These are phyloP conservation scores for Philotrypesis tridentata DNA, from an alignment of 1,140 invertebrate genomes.

Conservation along the genomic window DNA sequence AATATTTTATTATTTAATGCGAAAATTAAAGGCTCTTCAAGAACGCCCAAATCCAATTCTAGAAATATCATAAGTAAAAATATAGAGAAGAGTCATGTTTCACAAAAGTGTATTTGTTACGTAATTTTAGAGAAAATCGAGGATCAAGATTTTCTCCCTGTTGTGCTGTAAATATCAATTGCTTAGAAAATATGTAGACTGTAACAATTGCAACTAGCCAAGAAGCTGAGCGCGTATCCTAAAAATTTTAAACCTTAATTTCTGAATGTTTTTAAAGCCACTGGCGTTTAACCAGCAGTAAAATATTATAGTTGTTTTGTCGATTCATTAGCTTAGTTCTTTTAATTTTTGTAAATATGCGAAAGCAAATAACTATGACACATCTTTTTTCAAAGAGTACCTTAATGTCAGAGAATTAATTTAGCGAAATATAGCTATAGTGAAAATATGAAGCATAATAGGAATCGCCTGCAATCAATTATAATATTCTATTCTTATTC, in stretches of 20 bases:
- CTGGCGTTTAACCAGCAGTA: not conserved
- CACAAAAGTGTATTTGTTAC: conserved; percentile 24
- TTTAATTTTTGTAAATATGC: not conserved
- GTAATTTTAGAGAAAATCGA: conserved; percentile 34
- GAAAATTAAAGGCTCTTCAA: not conserved
- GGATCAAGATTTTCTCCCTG: not conserved
- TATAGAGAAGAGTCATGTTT: conserved; percentile 17
- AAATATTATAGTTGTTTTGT: not conserved
- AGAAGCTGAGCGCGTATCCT: not conserved
- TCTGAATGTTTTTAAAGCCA: not conserved
- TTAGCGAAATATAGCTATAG: not conserved
- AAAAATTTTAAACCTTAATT: not conserved
- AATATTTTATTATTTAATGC: not conserved
- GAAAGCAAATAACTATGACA: not conserved
- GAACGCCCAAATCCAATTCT: not conserved
- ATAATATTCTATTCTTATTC: not conserved
- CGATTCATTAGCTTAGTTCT: not conserved
- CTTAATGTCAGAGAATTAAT: not conserved
- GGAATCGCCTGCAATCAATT: not conserved
- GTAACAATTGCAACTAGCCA: not conserved
- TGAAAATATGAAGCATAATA: not conserved
- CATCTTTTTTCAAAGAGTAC: not conserved
- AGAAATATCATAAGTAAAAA: not conserved
- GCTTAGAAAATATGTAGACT: conserved; percentile 21
- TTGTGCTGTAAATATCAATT: conserved; percentile 31